Conservation (phyloP, 2,888 invertebrate genomes). For the Parochlus steinenii region DNA sequence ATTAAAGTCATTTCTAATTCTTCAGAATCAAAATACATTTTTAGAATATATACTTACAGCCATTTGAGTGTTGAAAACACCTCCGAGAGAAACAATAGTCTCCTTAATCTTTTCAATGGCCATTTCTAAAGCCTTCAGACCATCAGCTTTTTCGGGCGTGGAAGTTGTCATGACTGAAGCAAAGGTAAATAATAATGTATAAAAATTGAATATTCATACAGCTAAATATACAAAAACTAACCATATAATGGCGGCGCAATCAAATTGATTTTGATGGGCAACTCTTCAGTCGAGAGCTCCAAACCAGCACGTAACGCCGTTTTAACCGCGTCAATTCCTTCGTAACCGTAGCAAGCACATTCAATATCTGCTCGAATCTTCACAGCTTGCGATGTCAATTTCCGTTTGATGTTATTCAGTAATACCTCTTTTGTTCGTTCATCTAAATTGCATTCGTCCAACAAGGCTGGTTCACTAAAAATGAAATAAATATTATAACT, state of each 20-base stretch:
- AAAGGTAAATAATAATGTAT: slow-evolving; percentile 9
- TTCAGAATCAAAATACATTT: background rate
- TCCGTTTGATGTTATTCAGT: slow-evolving; percentile 84
- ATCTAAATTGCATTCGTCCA: slow-evolving; percentile 91
- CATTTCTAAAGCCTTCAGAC: slow-evolving; percentile 72
- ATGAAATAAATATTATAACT: slow-evolving; percentile 11
- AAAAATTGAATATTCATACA: slow-evolving; percentile 11
- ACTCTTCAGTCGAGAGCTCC: slow-evolving; percentile 73
- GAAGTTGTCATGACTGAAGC: slow-evolving; percentile 87
- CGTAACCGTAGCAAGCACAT: slow-evolving; percentile 90
- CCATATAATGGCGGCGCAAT: slow-evolving; percentile 96
- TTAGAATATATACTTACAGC: slow-evolving; percentile 56
- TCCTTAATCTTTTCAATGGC: slow-evolving; percentile 78
- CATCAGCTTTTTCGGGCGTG: slow-evolving; percentile 90
- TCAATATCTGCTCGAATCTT: slow-evolving; percentile 88
- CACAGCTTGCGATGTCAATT: slow-evolving; percentile 92
- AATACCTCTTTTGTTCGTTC: slow-evolving; percentile 82
- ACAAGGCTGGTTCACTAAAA: slow-evolving; percentile 77
- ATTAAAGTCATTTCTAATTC: background rate
- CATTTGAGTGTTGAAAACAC: slow-evolving; percentile 89
- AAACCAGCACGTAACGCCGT: slow-evolving; percentile 80
- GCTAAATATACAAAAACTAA: slow-evolving; percentile 24
- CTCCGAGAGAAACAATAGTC: slow-evolving; percentile 67
- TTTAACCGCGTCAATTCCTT: slow-evolving; percentile 98
- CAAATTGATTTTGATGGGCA: slow-evolving; percentile 96